Conservation (phyloP, 2,888 invertebrate species). For the Malacosoma neustria region DNA sequence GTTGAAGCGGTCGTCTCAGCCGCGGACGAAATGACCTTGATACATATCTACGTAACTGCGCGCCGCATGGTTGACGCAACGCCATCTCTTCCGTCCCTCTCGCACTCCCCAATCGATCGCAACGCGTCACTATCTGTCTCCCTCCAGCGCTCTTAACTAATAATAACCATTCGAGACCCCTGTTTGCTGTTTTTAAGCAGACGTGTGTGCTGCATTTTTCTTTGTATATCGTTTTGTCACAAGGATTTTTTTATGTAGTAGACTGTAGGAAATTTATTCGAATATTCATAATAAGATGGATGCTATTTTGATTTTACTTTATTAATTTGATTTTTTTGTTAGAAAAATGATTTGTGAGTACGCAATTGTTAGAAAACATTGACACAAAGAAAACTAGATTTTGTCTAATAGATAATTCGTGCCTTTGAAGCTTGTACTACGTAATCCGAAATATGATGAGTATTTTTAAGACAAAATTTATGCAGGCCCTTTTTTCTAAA, state of each 20-base stretch:
- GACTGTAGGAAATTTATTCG: background rate
- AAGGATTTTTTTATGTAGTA: background rate
- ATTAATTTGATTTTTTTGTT: too few species aligned
- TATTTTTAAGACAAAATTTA: too few species aligned
- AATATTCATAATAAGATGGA: too few species aligned
- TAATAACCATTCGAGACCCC: conserved; percentile 40
- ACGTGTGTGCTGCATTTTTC: conserved; percentile 39
- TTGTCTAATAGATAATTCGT: too few species aligned
- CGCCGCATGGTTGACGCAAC: conserved; percentile 31
- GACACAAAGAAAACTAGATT: too few species aligned
- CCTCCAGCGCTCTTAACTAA: conserved; percentile 33
- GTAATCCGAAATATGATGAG: too few species aligned
- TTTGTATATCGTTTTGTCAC: conserved; percentile 27
- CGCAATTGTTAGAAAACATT: too few species aligned
- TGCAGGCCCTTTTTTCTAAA: too few species aligned
- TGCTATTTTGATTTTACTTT: too few species aligned
- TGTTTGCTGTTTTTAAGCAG: conserved; percentile 17
- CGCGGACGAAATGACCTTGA: conserved; percentile 57
- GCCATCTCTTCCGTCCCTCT: conserved; percentile 29
- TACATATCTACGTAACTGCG: conserved; percentile 47
- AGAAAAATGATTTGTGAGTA: too few species aligned
- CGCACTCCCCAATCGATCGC: conserved; percentile 41
- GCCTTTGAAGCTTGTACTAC: too few species aligned
- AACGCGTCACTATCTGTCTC: conserved; percentile 31
- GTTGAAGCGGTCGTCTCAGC: conserved; percentile 17